Conservation (phyloP, 1,140 invertebrate genomes). For the Leptopilina clavipes region DNA sequence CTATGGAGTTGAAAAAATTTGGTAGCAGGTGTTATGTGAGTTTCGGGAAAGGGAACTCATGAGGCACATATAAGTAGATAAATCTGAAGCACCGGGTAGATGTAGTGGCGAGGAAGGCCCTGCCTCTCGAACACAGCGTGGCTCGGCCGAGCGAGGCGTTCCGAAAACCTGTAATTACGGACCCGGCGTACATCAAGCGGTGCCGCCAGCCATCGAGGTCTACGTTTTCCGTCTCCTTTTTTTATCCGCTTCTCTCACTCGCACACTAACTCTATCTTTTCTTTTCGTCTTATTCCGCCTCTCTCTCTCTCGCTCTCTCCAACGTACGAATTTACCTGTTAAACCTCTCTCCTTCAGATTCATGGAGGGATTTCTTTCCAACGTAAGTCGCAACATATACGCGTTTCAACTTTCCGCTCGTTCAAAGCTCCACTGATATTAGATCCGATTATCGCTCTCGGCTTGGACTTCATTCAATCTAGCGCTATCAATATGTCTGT, state of each 20-base stretch:
- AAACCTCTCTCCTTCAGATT: slow-evolving; percentile 16
- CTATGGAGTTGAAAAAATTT: not conserved
- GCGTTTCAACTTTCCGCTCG: not conserved
- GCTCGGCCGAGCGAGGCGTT: slow-evolving; percentile 67
- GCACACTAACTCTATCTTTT: slow-evolving; percentile 27
- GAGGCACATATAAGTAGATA: not conserved
- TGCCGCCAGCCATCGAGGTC: slow-evolving; percentile 63
- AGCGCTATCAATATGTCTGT: not conserved
- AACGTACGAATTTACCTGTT: slow-evolving; percentile 34
- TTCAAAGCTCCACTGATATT: not conserved
- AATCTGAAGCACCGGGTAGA: slow-evolving; percentile 23
- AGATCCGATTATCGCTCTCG: slow-evolving; percentile 5
- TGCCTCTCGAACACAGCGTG: slow-evolving; percentile 34
- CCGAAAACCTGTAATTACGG: slow-evolving; percentile 74
- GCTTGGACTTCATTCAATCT: not conserved
- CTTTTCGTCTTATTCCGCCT: slow-evolving; percentile 40
- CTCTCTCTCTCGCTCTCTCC: slow-evolving; percentile 43
- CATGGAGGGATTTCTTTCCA: slow-evolving; percentile 1
- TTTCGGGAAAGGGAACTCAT: no score
- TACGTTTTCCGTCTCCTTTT: slow-evolving; percentile 50
- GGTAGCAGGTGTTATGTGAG: not conserved
- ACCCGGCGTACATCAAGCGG: slow-evolving; percentile 72
- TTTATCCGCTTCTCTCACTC: slow-evolving; percentile 41
- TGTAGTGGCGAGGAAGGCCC: slow-evolving; percentile 10
- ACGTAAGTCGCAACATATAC: slow-evolving; percentile 2